Percentiles rank a stretch among this genome's conserved stretches.
phyloP scores from a whole-genome alignment of 2,797 vertebrate genomes.

The Intellagama lesueurii region DNA sequence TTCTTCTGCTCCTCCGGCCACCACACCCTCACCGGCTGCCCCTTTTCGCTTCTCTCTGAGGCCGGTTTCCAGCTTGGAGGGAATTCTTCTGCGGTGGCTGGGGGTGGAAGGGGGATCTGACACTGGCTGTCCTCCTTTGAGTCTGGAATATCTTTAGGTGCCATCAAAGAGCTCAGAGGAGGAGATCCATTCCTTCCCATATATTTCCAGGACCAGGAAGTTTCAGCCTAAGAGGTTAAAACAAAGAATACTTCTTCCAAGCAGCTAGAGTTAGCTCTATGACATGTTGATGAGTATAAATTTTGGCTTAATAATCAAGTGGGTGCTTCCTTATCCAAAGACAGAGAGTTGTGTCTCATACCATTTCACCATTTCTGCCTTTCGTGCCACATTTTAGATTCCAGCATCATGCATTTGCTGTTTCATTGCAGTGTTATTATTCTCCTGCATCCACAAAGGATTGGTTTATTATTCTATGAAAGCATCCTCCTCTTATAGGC shows the following conservation, averaged over 20 bases:
- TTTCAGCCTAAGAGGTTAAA: not conserved
- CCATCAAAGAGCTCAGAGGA: too few species aligned
- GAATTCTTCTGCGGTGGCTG: too few species aligned
- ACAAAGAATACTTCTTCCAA: not conserved
- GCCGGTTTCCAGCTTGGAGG: too few species aligned
- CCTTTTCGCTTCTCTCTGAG: too few species aligned
- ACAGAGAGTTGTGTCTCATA: not conserved
- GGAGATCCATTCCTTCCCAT: too few species aligned
- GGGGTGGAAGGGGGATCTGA: too few species aligned
- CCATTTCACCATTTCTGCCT: not conserved
- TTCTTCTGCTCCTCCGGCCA: too few species aligned
- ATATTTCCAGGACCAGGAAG: too few species aligned
- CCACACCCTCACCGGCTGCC: too few species aligned
- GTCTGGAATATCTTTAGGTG: too few species aligned
- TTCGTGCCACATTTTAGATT: not conserved
- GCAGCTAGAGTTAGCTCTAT: not conserved
- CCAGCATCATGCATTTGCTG: not conserved
- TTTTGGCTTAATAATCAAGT: not conserved
- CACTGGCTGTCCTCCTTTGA: too few species aligned
- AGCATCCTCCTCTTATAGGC: not conserved
- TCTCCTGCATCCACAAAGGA: constrained; percentile 19
- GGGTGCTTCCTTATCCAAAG: not conserved
- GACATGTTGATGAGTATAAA: not conserved
- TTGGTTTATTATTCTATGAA: constrained; percentile 21
- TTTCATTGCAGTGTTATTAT: not conserved